A percentile compares a stretch with the other conserved stretches of the same genome.
Conservation (phyloP, 2,113 vertebrate species). For the Seriola aureovittata region DNA sequence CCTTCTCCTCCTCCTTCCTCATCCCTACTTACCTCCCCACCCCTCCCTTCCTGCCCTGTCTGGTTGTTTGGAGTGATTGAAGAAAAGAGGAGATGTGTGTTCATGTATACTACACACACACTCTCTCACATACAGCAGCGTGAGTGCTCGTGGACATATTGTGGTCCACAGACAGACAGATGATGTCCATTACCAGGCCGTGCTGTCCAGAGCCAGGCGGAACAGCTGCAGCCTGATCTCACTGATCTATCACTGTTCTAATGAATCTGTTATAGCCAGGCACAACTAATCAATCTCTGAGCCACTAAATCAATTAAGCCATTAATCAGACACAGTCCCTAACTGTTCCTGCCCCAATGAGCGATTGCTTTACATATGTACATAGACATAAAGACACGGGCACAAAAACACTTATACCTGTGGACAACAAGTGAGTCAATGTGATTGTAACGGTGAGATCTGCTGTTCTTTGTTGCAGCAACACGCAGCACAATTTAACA, state of each 20-base stretch:
- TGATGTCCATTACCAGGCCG: slow-evolving; percentile 68
- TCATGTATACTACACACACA: neutral
- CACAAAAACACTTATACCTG: neutral
- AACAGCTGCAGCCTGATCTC: slow-evolving; percentile 76
- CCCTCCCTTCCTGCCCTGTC: slow-evolving; percentile 31
- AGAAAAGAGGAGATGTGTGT: slow-evolving; percentile 53
- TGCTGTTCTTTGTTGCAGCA: neutral
- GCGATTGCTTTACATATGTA: slow-evolving; percentile 57
- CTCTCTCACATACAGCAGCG: neutral
- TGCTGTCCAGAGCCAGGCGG: slow-evolving; percentile 62
- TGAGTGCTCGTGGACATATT: slow-evolving; percentile 44
- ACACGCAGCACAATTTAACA: slow-evolving; percentile 19
- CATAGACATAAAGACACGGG: slow-evolving; percentile 22
- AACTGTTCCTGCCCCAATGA: slow-evolving; percentile 56
- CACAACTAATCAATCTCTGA: slow-evolving; percentile 71
- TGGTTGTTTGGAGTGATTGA: slow-evolving; percentile 64
- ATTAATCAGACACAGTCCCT: slow-evolving; percentile 67
- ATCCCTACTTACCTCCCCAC: slow-evolving; percentile 49
- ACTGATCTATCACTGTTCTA: slow-evolving; percentile 77
- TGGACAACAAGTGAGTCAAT: neutral
- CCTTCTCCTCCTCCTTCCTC: slow-evolving; percentile 59
- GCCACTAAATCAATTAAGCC: slow-evolving; percentile 71
- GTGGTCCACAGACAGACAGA: slow-evolving; percentile 67
- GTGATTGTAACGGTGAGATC: slow-evolving; percentile 11
- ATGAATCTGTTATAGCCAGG: slow-evolving; percentile 76